Conservation (phyloP, 2,797 vertebrate species). For the Hapalemur alaotrensis region DNA sequence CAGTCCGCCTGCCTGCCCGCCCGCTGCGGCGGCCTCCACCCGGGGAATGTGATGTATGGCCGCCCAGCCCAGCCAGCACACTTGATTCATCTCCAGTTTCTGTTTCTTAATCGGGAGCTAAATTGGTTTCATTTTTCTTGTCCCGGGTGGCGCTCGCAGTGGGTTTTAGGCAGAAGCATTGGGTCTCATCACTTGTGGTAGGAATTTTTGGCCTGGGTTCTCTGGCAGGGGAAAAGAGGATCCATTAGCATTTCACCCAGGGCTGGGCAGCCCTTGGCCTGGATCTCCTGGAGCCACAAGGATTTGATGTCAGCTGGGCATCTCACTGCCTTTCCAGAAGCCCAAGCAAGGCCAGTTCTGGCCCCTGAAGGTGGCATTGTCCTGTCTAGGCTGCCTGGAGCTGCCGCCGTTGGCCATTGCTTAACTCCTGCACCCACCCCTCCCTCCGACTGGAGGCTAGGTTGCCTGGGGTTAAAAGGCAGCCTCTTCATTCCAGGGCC, state of each 20-base stretch:
- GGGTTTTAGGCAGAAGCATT: slow-evolving; percentile 83
- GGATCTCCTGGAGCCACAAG: not conserved
- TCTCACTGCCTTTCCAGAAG: slow-evolving; percentile 1
- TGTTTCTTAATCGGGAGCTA: slow-evolving; percentile 91
- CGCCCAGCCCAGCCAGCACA: slow-evolving; percentile 85
- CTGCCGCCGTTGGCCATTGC: not conserved
- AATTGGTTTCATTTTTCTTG: slow-evolving; percentile 93
- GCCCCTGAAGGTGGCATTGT: slow-evolving; percentile 44
- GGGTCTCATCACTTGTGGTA: slow-evolving; percentile 83
- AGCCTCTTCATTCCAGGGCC: slow-evolving; percentile 88
- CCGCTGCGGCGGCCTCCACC: slow-evolving; percentile 68
- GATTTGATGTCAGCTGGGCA: not conserved
- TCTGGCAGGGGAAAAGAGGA: slow-evolving; percentile 59
- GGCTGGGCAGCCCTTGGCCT: not conserved
- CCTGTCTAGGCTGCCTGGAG: not conserved
- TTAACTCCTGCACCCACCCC: not conserved
- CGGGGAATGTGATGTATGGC: slow-evolving; percentile 87
- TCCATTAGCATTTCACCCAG: not conserved
- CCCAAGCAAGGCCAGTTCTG: not conserved
- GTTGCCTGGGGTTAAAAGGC: slow-evolving; percentile 84
- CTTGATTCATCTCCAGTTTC: slow-evolving; percentile 92
- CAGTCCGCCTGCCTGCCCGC: slow-evolving; percentile 81
- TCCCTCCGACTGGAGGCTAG: slow-evolving; percentile 77
- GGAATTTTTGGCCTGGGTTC: slow-evolving; percentile 76
- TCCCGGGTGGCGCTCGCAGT: slow-evolving; percentile 82